phyloP scores from a whole-genome alignment of 2,888 invertebrate species.

The Ormia ochracea region DNA sequence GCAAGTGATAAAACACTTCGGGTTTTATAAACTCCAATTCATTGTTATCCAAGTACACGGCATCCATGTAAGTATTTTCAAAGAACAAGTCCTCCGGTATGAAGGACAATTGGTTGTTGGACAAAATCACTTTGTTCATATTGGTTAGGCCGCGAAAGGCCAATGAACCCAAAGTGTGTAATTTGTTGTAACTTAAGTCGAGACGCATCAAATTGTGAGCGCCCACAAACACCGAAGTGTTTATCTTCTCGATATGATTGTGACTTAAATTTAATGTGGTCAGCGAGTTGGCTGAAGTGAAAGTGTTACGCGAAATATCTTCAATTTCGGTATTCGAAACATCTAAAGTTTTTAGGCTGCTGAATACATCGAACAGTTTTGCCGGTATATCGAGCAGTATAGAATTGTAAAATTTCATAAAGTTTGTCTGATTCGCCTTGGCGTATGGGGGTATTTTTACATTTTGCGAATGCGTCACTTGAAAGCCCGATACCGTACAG shows the following conservation, averaged over 20 bases:
- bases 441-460: constrained; percentile 71
- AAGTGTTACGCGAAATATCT: constrained; percentile 74
- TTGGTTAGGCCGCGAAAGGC: constrained; percentile 72
- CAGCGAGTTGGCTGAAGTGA: constrained; percentile 72
- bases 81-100: constrained; percentile 72
- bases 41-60: constrained; percentile 72
- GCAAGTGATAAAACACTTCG: constrained; percentile 72
- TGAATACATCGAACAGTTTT: constrained; percentile 73
- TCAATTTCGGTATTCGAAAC: constrained; percentile 73
- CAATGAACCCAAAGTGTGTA: constrained; percentile 69
- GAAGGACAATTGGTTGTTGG: constrained; percentile 68
- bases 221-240: constrained; percentile 74
- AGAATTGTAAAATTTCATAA: constrained; percentile 76
- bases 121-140: constrained; percentile 72
- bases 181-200: constrained; percentile 73
- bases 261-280: constrained; percentile 72
- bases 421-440: constrained; percentile 71
- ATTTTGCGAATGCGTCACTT: constrained; percentile 74
- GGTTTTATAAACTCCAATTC: constrained; percentile 69
- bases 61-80: constrained; percentile 73
- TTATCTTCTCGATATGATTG: constrained; percentile 73
- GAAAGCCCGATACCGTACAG: constrained; percentile 74
- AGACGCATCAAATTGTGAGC: constrained; percentile 72
- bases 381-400: constrained; percentile 74
- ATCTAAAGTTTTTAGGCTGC: constrained; percentile 72